Conservation (phyloP, 2,113 vertebrate genomes). For the Misgurnus mizolepis region DNA sequence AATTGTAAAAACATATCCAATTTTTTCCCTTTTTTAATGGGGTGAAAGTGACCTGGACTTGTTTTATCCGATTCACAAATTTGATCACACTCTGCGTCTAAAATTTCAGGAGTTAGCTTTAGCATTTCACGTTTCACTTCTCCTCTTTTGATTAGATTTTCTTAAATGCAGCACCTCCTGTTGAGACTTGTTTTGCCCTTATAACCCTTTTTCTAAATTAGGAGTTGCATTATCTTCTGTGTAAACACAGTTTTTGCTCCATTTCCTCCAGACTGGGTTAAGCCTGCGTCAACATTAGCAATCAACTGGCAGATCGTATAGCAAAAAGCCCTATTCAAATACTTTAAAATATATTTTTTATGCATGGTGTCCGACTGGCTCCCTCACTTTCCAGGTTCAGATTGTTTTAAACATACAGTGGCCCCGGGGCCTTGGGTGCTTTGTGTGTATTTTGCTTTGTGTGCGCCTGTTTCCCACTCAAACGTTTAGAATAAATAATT, state of each 20-base stretch:
- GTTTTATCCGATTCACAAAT: too few species aligned
- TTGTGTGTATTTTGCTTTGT: conserved; percentile 1
- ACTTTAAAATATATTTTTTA: too few species aligned
- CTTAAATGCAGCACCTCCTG: not conserved
- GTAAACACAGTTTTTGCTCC: conserved; percentile 38
- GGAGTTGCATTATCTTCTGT: conserved; percentile 32
- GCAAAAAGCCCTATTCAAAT: not conserved
- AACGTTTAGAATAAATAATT: conserved; percentile 34
- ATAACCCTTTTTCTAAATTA: conserved; percentile 36
- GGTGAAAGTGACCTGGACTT: too few species aligned
- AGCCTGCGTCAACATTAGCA: conserved; percentile 46
- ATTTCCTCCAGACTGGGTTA: conserved; percentile 46
- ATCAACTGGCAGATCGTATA: conserved; percentile 34
- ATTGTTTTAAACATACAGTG: not conserved
- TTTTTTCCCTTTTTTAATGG: too few species aligned
- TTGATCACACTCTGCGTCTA: too few species aligned
- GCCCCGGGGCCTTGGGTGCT: not conserved
- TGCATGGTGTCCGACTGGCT: not conserved
- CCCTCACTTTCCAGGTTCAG: not conserved
- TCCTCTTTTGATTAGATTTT: conserved; percentile 14
- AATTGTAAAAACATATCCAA: too few species aligned
- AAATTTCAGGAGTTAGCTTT: not conserved
- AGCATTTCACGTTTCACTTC: not conserved
- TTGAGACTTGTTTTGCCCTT: conserved; percentile 2
- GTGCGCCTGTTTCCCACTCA: conserved; percentile 27